Conservation (phyloP, 1,140 invertebrate genomes). For the Schlechtendalia chinensis region DNA sequence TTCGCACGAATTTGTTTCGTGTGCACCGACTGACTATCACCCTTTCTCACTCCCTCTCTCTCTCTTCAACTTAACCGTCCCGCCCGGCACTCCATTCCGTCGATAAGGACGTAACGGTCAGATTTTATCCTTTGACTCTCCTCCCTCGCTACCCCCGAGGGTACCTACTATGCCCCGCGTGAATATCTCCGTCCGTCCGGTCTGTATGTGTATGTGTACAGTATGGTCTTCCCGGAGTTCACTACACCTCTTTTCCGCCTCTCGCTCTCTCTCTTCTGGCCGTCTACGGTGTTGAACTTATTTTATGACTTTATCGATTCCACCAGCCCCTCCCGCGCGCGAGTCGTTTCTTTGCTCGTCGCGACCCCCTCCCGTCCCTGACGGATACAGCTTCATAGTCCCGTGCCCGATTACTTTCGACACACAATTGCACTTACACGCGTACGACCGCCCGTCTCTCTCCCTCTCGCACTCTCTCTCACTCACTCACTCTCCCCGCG, state of each 20-base stretch:
- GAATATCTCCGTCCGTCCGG: not conserved
- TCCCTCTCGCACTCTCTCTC: too few species aligned
- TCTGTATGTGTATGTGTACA: not conserved
- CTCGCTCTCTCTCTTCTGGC: not conserved
- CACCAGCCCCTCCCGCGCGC: constrained; percentile 2
- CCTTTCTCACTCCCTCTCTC: not conserved
- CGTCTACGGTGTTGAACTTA: constrained; percentile 32
- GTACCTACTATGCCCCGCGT: not conserved
- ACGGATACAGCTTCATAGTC: constrained; percentile 12
- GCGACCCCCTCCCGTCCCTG: not conserved
- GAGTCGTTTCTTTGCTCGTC: not conserved
- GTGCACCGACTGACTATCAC: not conserved
- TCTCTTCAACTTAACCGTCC: not conserved
- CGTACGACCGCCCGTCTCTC: not conserved
- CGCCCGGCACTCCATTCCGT: not conserved
- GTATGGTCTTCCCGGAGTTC: not conserved
- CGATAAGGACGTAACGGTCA: constrained; percentile 46
- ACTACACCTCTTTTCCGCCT: not conserved
- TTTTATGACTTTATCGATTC: constrained; percentile 50
- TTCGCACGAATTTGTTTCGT: constrained; percentile 44
- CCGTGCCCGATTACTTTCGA: constrained; percentile 45
- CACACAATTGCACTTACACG: constrained; percentile 49
- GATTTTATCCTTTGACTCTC: constrained; percentile 23
- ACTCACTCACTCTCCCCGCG: not conserved
- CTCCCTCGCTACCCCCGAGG: not conserved